Percentiles rank a stretch among this genome's conserved stretches.
phyloP scores from a whole-genome alignment of 2,797 vertebrate genomes.

The Acrocephalus scirpaceus region DNA sequence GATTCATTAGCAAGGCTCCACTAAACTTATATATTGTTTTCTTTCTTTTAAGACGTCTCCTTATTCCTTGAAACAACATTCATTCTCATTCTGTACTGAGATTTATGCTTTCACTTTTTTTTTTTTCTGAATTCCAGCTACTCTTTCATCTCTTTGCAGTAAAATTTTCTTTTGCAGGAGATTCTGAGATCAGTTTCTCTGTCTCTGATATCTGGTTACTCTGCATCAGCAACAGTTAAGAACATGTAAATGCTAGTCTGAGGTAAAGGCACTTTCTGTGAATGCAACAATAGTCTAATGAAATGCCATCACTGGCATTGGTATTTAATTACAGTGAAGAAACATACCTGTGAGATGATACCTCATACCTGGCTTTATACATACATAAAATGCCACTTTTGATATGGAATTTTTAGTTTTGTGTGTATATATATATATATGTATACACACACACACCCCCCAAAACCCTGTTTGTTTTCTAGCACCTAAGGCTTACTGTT shows the following conservation, averaged over 20 bases:
- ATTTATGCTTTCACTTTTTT: background rate
- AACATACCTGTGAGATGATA: background rate
- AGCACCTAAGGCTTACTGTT: background rate
- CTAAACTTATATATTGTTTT: background rate
- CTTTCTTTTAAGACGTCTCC: background rate
- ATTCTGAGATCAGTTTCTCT: background rate
- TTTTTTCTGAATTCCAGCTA: background rate
- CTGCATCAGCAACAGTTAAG: background rate
- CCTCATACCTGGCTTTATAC: background rate
- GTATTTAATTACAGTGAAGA: background rate
- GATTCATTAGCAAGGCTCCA: background rate
- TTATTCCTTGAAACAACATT: background rate
- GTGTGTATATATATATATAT: no score
- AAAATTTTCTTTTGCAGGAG: background rate
- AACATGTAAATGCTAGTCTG: background rate
- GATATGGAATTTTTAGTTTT: background rate
- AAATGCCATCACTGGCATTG: background rate
- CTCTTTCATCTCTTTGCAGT: background rate
- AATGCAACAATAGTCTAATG: background rate
- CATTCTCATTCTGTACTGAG: background rate
- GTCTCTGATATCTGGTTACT: background rate
- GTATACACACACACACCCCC: fast-evolving
- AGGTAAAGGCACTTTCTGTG: background rate
- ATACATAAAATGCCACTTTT: background rate
- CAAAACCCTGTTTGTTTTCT: background rate